Evolutionary conservation across 2,888 invertebrate species (phyloP), one percentile per base, ranked within the genome.

Genomic region (Siphlonurus alternatus): DNA sequence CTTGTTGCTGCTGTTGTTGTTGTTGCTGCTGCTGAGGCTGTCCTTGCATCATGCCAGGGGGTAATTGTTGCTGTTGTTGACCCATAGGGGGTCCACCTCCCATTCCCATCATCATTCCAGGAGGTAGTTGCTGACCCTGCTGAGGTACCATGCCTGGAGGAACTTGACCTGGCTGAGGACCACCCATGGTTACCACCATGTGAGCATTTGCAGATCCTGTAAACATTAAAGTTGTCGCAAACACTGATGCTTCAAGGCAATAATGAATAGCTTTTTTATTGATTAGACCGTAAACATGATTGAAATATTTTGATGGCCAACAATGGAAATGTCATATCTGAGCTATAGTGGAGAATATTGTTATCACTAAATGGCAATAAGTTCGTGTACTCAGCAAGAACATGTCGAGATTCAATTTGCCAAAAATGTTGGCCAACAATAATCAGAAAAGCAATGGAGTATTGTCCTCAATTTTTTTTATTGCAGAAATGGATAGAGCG

Each of bases 1-100:
- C 38, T 10, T 5, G 38, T 38, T 56, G 56, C 19, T 22, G 19
- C 5, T n/a, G 5, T 22, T 56, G 56, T 60, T 19, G 61, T 22
- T 56, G 56, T 60, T 19, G 61, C 19, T 51, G 25, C 15, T 51
- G 59, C 25, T 60, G 56, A n/a, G 20, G n/a, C 61, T 53, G 61
- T 19, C 61, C 25, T 61, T 59, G 65, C 61, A 63, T 56, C n/a
- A 56, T 20, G 20, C 56, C 56, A n/a, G 56, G 56, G 38, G 38
- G 38, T 71, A 81, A 81, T 68, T 72, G 76, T 70, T 70, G 69
- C 72, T 79, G 77, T 64, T 76, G 76, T 51, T 76, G 76, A 38
- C 71, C 71, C 63, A 76, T 73, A 70, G 78, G 79, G 23, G 73
- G 73, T n/a, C 74, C 71, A 54, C 70, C 70, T 69, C 20, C 72